phyloP scores from a whole-genome alignment of 2,888 invertebrate genomes.

The Seira sanloemensis region DNA sequence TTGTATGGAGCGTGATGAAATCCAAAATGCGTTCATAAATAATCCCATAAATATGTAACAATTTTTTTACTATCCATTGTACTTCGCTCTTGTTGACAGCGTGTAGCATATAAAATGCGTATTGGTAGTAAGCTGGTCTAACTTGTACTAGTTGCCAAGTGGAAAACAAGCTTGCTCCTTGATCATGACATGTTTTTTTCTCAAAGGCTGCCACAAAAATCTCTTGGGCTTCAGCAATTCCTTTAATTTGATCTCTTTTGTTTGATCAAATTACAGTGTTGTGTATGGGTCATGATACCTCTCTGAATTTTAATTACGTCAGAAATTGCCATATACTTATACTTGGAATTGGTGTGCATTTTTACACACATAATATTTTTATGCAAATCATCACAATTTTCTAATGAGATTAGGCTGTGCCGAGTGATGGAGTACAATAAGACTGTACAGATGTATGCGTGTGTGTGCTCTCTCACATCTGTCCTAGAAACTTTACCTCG shows the following conservation, averaged over 20 bases:
- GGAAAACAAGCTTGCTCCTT: neutral
- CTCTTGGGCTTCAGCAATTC: neutral
- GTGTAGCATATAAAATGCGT: conserved; percentile 15
- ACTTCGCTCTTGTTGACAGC: conserved; percentile 40
- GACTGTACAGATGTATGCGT: conserved; percentile 27
- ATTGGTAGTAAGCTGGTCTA: conserved; percentile 20
- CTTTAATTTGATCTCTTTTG: neutral
- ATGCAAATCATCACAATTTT: conserved; percentile 1
- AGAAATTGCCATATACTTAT: too few species aligned
- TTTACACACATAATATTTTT: conserved; percentile 31
- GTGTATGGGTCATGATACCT: neutral
- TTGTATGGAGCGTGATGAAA: conserved; percentile 52
- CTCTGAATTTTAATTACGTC: conserved; percentile 1
- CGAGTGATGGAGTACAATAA: conserved; percentile 9
- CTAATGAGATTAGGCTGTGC: neutral
- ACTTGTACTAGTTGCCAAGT: neutral
- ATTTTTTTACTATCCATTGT: conserved; percentile 43
- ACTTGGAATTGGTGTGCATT: too few species aligned
- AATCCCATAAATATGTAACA: conserved; percentile 6
- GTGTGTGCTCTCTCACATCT: conserved; percentile 42
- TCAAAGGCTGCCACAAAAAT: neutral
- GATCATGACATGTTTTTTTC: conserved; percentile 10
- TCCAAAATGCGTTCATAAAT: conserved; percentile 28
- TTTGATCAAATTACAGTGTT: conserved; percentile 17
- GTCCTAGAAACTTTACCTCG: conserved; percentile 56